Conservation (phyloP, 2,797 vertebrate species). For the Microcaecilia unicolor region DNA sequence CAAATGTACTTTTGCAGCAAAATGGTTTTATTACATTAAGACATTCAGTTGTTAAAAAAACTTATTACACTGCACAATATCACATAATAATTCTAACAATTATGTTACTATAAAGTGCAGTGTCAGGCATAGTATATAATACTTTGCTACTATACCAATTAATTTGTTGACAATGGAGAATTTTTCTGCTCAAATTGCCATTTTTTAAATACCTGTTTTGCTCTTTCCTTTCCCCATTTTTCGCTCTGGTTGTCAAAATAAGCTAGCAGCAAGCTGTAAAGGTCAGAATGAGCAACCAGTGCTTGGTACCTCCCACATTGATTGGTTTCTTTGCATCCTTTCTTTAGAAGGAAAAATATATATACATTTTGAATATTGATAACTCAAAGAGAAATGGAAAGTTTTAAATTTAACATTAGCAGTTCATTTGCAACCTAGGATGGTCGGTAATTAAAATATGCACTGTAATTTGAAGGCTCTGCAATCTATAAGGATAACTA, state of each 20-base stretch:
- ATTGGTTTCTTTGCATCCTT: constrained; percentile 14
- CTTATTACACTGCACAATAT: not conserved
- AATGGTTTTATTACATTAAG: constrained; percentile 10
- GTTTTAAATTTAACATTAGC: too few relatives aligned
- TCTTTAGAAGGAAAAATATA: constrained; percentile 9
- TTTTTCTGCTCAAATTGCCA: not conserved
- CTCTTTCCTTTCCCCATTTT: not conserved
- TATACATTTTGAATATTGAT: not conserved
- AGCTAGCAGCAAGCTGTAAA: not conserved
- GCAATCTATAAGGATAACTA: too few relatives aligned
- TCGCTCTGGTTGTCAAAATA: too few relatives aligned
- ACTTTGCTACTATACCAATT: too few relatives aligned
- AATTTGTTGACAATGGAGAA: too few relatives aligned
- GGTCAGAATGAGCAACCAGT: not conserved
- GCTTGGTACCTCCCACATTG: not conserved
- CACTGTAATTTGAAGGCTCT: too few relatives aligned
- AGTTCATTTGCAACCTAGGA: too few relatives aligned
- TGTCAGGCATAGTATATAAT: not conserved
- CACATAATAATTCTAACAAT: not conserved
- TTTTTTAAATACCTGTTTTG: not conserved
- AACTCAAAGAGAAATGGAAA: not conserved
- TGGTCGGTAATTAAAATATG: too few relatives aligned
- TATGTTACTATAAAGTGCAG: not conserved
- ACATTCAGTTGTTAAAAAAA: constrained; percentile 1
- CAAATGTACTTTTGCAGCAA: constrained; percentile 21